Evolutionary conservation across 1,140 invertebrate species (phyloP).

Genomic region (Amyelois transitella): DNA sequence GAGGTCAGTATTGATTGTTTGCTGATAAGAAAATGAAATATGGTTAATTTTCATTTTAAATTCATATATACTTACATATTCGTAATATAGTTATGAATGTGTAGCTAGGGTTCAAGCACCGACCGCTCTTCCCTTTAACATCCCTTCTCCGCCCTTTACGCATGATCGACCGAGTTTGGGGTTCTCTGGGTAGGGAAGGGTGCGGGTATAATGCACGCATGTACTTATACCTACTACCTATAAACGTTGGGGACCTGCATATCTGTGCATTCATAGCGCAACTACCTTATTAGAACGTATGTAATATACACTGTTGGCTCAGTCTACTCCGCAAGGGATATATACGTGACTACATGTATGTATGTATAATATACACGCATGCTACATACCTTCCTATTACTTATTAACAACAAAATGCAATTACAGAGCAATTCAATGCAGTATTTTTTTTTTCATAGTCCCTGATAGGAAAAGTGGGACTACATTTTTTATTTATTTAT

Average conservation of each 20-base stretch:
- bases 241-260: background rate
- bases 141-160: conserved; percentile 72
- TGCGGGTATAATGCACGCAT: conserved; percentile 32
- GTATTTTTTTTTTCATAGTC: no score
- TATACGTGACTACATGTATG: no score
- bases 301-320: no score
- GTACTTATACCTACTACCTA: background rate
- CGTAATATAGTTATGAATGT: conserved; percentile 29
- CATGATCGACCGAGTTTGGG: conserved; percentile 72
- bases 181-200: conserved; percentile 55
- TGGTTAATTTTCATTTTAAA: background rate
- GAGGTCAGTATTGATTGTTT: conserved; percentile 61
- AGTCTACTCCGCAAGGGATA: no score
- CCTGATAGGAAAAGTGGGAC: no score
- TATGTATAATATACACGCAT: no score
- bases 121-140: conserved; percentile 63
- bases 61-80: background rate
- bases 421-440: no score
- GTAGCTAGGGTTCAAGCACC: conserved; percentile 55
- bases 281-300: no score
- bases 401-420: no score
- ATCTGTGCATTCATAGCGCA: no score
- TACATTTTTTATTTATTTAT: no score
- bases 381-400: no score
- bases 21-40: conserved; percentile 1